phyloP scores from a whole-genome alignment of 2,888 invertebrate species.

The Aphidoletes aphidimyza region DNA sequence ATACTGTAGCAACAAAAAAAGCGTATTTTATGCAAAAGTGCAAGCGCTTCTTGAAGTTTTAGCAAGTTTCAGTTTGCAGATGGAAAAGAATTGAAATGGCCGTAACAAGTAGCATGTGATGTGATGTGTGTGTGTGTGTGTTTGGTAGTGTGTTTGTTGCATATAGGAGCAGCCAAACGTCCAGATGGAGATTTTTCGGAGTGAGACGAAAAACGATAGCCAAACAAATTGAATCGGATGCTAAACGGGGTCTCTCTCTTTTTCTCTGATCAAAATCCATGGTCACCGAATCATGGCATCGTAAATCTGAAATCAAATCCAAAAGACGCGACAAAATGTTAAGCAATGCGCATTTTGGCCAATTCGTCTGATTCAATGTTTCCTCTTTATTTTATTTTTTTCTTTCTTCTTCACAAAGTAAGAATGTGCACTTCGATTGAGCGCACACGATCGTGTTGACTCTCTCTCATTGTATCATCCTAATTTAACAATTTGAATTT shows the following conservation, averaged over 20 bases:
- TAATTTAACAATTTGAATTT: slow-evolving; percentile 49
- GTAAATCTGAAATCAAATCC: slow-evolving; percentile 24
- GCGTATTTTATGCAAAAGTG: slow-evolving; percentile 32
- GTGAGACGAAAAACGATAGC: not conserved
- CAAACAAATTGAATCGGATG: slow-evolving; percentile 39
- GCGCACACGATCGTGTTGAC: not conserved
- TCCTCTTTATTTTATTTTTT: too few species aligned
- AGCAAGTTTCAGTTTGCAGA: not conserved
- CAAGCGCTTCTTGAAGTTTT: slow-evolving; percentile 34
- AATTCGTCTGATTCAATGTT: not conserved
- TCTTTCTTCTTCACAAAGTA: too few species aligned
- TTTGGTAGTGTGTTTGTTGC: too few species aligned
- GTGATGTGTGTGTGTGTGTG: not conserved
- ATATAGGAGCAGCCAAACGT: not conserved
- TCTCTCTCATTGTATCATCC: not conserved
- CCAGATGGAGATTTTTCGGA: not conserved
- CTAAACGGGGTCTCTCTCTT: too few species aligned
- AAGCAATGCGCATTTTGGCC: slow-evolving; percentile 13
- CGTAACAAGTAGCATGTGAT: slow-evolving; percentile 21
- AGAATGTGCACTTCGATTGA: too few species aligned
- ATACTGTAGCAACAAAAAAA: not conserved
- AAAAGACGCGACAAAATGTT: slow-evolving; percentile 44
- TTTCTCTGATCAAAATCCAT: not conserved
- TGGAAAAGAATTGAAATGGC: not conserved
- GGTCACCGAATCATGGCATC: not conserved